Percentiles rank a stretch among this genome's conserved stretches.
These are phyloP conservation scores for Drosophila demipolita DNA, from an alignment of 2,888 invertebrate genomes.

Conservation along the genomic window DNA sequence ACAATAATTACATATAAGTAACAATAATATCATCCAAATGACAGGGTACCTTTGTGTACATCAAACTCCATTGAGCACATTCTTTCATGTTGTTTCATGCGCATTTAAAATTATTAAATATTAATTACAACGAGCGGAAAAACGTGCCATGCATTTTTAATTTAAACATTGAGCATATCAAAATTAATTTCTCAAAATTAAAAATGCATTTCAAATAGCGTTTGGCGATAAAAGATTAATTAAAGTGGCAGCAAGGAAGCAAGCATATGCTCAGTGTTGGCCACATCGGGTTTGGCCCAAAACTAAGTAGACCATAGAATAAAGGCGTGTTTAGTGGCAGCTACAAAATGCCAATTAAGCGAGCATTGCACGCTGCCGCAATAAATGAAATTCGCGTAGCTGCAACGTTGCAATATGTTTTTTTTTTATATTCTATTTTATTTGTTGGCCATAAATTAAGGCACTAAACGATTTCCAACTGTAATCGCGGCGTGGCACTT, in stretches of 20 bases:
- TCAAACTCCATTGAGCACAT: rapidly evolving
- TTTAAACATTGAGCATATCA: constrained; percentile 60
- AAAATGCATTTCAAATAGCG: constrained; percentile 69
- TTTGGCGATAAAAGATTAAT: constrained; percentile 77
- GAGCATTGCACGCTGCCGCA: constrained; percentile 60
- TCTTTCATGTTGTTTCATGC: constrained; percentile 46
- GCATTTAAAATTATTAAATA: constrained; percentile 73
- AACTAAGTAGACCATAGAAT: constrained; percentile 47
- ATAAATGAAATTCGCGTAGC: constrained; percentile 70
- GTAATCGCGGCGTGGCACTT: constrained; percentile 71
- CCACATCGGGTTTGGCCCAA: constrained; percentile 23
- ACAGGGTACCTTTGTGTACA: neutral
- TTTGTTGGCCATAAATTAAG: constrained; percentile 68
- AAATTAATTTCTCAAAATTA: constrained; percentile 56
- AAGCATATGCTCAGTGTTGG: constrained; percentile 28
- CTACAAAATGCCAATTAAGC: constrained; percentile 71
- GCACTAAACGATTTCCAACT: constrained; percentile 65
- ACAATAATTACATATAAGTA: too few species aligned
- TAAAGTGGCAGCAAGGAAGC: constrained; percentile 70
- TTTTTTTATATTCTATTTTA: constrained; percentile 15
- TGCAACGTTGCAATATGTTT: constrained; percentile 23
- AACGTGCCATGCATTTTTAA: constrained; percentile 66
- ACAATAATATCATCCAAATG: neutral
- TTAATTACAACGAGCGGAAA: constrained; percentile 63
- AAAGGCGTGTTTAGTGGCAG: constrained; percentile 68